Conservation (phyloP, 2,888 invertebrate genomes). For the Lucinisca nassula region DNA sequence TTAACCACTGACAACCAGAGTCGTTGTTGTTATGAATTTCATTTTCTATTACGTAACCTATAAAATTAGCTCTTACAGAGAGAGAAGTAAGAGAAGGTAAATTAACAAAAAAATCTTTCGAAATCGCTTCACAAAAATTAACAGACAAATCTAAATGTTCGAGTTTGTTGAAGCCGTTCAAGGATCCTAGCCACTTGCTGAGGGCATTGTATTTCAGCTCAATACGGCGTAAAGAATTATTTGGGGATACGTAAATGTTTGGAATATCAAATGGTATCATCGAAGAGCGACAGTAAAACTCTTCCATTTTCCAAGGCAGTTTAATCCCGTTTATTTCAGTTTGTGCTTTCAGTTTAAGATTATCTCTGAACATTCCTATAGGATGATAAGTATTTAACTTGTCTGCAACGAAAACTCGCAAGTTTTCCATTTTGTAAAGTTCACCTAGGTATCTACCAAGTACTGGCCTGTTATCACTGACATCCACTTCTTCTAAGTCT, state of each 20-base stretch:
- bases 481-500: conserved; percentile 19
- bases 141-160: conserved; percentile 40
- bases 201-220: not conserved
- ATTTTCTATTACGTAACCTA: conserved; percentile 32
- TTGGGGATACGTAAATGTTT: not conserved
- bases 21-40: not conserved
- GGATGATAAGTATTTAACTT: conserved; percentile 22
- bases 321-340: not conserved
- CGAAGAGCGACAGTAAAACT: not conserved
- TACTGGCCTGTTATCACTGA: conserved; percentile 48
- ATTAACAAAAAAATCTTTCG: conserved; percentile 6
- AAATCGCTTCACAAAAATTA: conserved; percentile 27
- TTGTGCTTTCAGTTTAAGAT: not conserved
- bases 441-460: conserved; percentile 51
- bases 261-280: not conserved
- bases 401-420: not conserved
- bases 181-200: conserved; percentile 15
- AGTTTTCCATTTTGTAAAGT: not conserved
- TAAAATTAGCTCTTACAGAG: conserved; percentile 31
- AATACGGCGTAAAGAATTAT: not conserved
- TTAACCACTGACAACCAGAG: conserved; percentile 1
- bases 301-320: not conserved
- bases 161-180: conserved; percentile 29
- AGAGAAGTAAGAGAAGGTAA: conserved; percentile 17
- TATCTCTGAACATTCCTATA: not conserved